Base-by-base conservation (phyloP, 2,888 invertebrate species). In the Pachliopta kotzebuea region DNA sequence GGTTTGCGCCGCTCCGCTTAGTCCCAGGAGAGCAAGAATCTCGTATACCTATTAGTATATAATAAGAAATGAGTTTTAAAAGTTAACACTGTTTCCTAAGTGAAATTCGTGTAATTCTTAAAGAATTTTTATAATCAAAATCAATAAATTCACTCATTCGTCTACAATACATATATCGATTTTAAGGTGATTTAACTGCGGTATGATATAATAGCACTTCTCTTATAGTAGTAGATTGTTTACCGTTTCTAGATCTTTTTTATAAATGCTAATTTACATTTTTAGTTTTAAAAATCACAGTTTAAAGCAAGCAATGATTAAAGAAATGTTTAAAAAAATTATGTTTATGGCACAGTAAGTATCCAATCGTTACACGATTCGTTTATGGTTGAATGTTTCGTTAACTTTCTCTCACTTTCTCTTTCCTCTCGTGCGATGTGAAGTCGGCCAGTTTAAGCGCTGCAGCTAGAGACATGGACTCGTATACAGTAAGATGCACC, bases 401-500 rank as follows among this genome's bases (percentile, higher is more conserved):
- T 17, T 1, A 50, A 57, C 62, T 65, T 65, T 65, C 65, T 75
- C 81, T 80, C 80, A 96, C 96, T 94, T 95, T 94, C 76, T 94
- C 93, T 74, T 94, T 92, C 78, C 95, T 95, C 75, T 95, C 94
- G 21, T 94, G 92, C n/a, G 92, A 86, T 20, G 93, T 93, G 71
- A 95, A 94, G 60, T 93, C 93, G 71, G 97, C 96, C 60, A 97
- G 92, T 81, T 97, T 97, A 63, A 97, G 93, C 70, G 96, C 94
- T 3, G 97, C 96, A 0, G 96, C 96, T 60, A 96, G 92, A 75
- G 94, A 93, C 96, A 97, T 96, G 72, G 96, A 94, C 88, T 97
- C 97, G 76, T 95, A 92, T 56, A 96, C 95, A 62, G 96, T 95
- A 72, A 98, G 92, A 74, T 95, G 93, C 31, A 94, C 93, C 69